phyloP scores from a whole-genome alignment of 2,797 vertebrate species.

The Hippocampus kuda region DNA sequence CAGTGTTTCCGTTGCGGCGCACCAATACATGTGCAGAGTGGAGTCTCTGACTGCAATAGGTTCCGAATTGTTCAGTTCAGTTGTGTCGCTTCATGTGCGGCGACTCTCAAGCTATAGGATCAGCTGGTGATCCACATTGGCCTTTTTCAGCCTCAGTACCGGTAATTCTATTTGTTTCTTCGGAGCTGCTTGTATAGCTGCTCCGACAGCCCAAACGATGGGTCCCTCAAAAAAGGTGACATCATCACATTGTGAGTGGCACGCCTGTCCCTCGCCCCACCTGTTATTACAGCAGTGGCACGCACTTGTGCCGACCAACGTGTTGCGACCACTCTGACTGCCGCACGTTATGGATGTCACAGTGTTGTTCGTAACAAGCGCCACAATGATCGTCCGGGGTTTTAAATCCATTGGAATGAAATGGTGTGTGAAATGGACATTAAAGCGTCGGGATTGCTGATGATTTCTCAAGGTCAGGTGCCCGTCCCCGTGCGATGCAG shows the following conservation, averaged over 20 bases:
- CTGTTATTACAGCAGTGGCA: slow-evolving; percentile 53
- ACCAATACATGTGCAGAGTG: too few relatives aligned
- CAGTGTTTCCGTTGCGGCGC: too few relatives aligned
- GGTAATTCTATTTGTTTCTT: too few relatives aligned
- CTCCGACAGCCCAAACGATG: too few relatives aligned
- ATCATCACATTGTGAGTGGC: slow-evolving; percentile 53
- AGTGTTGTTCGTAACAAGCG: slow-evolving; percentile 58
- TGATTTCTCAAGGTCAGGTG: slow-evolving; percentile 73
- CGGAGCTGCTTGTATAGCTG: too few relatives aligned
- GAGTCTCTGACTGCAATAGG: too few relatives aligned
- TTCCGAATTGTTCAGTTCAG: too few relatives aligned
- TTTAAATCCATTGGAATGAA: slow-evolving; percentile 68
- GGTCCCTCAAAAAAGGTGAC: slow-evolving; percentile 13
- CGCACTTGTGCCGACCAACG: slow-evolving; percentile 10
- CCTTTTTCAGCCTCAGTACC: too few relatives aligned
- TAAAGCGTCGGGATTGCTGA: slow-evolving; percentile 66
- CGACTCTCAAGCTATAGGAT: too few relatives aligned
- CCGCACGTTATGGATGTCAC: slow-evolving; percentile 51
- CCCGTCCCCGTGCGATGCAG: slow-evolving; percentile 46
- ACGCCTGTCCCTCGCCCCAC: slow-evolving; percentile 52
- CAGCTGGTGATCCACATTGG: too few relatives aligned
- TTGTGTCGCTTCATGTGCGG: too few relatives aligned
- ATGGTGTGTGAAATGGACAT: slow-evolving; percentile 72
- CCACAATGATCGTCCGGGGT: slow-evolving; percentile 54
- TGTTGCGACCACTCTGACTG: slow-evolving; percentile 29